A percentile compares a stretch with the other conserved stretches of the same genome.
Conservation (phyloP, 2,888 invertebrate genomes). For the Pseudeuparius sepicola region DNA sequence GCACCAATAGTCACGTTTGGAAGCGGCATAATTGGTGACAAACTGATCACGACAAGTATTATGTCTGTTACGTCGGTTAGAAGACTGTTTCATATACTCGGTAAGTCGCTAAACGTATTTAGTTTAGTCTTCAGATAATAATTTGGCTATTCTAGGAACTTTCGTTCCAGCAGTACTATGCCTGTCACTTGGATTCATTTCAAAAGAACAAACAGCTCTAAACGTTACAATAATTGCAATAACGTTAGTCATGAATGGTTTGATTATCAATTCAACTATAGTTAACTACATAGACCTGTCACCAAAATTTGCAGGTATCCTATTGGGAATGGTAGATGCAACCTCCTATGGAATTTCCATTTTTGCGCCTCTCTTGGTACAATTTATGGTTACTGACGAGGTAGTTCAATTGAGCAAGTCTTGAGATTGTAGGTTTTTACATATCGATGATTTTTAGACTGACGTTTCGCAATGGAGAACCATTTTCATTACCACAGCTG, state of each 20-base stretch:
- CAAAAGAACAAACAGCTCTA: conserved; percentile 26
- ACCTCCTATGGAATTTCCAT: conserved; percentile 66
- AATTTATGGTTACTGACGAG: conserved; percentile 56
- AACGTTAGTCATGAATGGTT: conserved; percentile 66
- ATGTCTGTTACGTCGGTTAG: too few relatives aligned
- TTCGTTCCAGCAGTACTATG: conserved; percentile 32
- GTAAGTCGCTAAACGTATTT: too few relatives aligned
- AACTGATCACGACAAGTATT: too few relatives aligned
- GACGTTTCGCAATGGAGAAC: conserved; percentile 59
- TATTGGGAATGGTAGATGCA: conserved; percentile 77
- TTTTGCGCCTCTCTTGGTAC: conserved; percentile 64
- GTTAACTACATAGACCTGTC: conserved; percentile 75
- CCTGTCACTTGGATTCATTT: conserved; percentile 22
- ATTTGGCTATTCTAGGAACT: too few relatives aligned
- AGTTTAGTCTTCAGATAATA: too few relatives aligned
- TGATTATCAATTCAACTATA: conserved; percentile 63
- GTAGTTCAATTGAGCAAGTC: too few relatives aligned
- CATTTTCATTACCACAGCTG: conserved; percentile 64
- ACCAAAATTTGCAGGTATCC: conserved; percentile 69
- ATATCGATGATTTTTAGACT: too few relatives aligned
- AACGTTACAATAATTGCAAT: conserved; percentile 57
- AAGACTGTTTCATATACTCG: too few relatives aligned
- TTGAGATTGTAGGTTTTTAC: too few relatives aligned
- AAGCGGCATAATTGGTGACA: too few relatives aligned
- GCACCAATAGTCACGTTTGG: too few relatives aligned